Evolutionary conservation across 2,797 vertebrate species (phyloP), one percentile per base, ranked within the genome.

Genomic region (Taenioides sp.): DNA sequence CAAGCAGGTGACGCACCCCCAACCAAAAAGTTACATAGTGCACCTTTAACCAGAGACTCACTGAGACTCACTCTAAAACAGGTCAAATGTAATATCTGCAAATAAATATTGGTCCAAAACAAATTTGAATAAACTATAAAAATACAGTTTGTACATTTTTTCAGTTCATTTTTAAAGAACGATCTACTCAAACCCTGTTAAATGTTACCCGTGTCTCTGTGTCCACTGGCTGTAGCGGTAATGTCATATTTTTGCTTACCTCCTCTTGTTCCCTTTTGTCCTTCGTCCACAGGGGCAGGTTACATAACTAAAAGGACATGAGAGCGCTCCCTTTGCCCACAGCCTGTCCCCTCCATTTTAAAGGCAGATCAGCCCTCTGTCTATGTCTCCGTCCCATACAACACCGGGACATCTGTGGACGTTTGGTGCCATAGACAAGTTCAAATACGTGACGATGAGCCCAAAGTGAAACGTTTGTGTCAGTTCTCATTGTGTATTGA

Each of bases 271-370:
- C 27, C 31, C 2, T 22, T 10, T 22, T 11, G 52, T 57, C 54
- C 54, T 57, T 4, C 31, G 25, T 27, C 20, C 17, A 16, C 74
- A 74, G 82, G 71, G 69, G 25, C 43, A 75, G 70, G 68, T 91
- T 90, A 79, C 59, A 40, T 87, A 90, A 90, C 76, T 58, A 60
- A 72, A 63, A 84, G 78, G 83, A 84, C 72, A 68, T 80, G 70
- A 76, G 72, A 89, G 82, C 70, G 86, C 82, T 86, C 86, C 87
- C 85, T 92, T 88, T 76, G 86, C 84, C 52, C 66, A 89, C 84
- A 91, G 86, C 73, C 90, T 88, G 87, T 93, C 91, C 80, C 79
- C n/a, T 25, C 49, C 65, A 87, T 91, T 87, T 86, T 76, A 80
- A 90, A 89, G 84, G 72, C 37, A 20, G 67, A 69, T 80, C 73